phyloP scores from a whole-genome alignment of 2,888 invertebrate genomes.

The Sarcophaga variegata region DNA sequence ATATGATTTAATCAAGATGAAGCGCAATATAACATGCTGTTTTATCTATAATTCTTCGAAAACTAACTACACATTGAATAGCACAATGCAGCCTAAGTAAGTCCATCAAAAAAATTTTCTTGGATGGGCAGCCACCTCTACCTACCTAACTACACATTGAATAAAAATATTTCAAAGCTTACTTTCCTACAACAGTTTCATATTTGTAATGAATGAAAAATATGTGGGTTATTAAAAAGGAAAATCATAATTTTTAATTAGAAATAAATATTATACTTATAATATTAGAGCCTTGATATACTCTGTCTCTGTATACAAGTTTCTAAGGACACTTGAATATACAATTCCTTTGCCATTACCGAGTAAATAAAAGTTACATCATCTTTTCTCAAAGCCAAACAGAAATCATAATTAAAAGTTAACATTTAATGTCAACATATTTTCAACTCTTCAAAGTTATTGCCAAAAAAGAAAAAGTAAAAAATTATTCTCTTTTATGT shows the following conservation, averaged over 20 bases:
- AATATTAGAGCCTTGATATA: conserved; percentile 51
- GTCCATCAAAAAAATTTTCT: too few relatives aligned
- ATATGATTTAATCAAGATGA: too few relatives aligned
- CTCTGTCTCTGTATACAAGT: not conserved
- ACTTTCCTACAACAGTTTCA: too few relatives aligned
- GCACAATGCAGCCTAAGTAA: too few relatives aligned
- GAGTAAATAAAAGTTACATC: conserved; percentile 44
- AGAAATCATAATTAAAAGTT: conserved; percentile 68
- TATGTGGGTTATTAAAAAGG: not conserved
- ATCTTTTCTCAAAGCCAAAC: conserved; percentile 13
- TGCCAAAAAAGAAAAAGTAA: not conserved
- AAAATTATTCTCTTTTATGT: not conserved
- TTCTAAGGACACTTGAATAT: conserved; percentile 45
- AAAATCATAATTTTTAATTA: conserved; percentile 49
- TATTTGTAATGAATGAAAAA: too few relatives aligned
- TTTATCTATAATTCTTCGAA: too few relatives aligned
- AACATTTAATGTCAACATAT: conserved; percentile 60
- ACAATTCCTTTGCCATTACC: conserved; percentile 26
- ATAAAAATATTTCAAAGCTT: too few relatives aligned
- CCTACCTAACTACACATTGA: too few relatives aligned
- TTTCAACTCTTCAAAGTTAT: not conserved
- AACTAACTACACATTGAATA: too few relatives aligned
- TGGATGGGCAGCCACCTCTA: too few relatives aligned
- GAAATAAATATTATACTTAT: conserved; percentile 43
- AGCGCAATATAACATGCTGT: too few relatives aligned